Conservation (phyloP, 2,888 invertebrate genomes). For the Melolontha melolontha region DNA sequence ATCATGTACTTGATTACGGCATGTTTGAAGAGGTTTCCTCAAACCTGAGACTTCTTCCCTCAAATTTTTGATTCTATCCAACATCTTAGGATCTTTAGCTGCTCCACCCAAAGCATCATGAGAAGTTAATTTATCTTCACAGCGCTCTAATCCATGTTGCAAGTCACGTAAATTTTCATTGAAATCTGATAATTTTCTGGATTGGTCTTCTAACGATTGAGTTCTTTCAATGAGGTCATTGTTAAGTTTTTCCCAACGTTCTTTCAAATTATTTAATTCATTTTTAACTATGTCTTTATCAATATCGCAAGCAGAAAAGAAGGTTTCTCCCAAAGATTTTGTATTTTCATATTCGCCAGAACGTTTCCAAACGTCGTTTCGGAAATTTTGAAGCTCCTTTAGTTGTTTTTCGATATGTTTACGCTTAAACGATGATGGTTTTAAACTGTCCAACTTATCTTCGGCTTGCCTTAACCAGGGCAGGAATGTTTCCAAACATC, state of each 20-base stretch:
- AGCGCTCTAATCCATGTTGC: slow-evolving; percentile 86
- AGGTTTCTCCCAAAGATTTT: slow-evolving; percentile 86
- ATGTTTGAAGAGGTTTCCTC: slow-evolving; percentile 76
- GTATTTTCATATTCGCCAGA: slow-evolving; percentile 94
- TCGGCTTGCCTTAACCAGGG: slow-evolving; percentile 92
- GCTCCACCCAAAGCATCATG: slow-evolving; percentile 81
- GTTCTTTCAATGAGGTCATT: slow-evolving; percentile 83
- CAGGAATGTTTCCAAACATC: slow-evolving; percentile 85
- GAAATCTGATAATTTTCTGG: slow-evolving; percentile 85
- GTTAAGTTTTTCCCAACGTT: slow-evolving; percentile 92
- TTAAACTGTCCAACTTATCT: slow-evolving; percentile 82
- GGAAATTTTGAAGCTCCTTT: slow-evolving; percentile 87
- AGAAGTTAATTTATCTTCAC: slow-evolving; percentile 86
- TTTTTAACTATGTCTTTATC: slow-evolving; percentile 91
- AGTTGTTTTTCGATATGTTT: slow-evolving; percentile 89
- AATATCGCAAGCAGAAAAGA: slow-evolving; percentile 88
- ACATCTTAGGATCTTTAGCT: slow-evolving; percentile 84
- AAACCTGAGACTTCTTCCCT: slow-evolving; percentile 85
- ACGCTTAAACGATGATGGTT: slow-evolving; percentile 84
- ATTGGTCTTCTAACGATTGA: slow-evolving; percentile 85
- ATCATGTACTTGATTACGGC: slow-evolving; percentile 76
- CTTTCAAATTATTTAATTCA: slow-evolving; percentile 84
- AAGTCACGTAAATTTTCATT: slow-evolving; percentile 86
- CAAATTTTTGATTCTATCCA: slow-evolving; percentile 86
- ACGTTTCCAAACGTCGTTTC: slow-evolving; percentile 94